Conservation (phyloP, 2,113 vertebrate genomes). For the Orcinus orca region DNA sequence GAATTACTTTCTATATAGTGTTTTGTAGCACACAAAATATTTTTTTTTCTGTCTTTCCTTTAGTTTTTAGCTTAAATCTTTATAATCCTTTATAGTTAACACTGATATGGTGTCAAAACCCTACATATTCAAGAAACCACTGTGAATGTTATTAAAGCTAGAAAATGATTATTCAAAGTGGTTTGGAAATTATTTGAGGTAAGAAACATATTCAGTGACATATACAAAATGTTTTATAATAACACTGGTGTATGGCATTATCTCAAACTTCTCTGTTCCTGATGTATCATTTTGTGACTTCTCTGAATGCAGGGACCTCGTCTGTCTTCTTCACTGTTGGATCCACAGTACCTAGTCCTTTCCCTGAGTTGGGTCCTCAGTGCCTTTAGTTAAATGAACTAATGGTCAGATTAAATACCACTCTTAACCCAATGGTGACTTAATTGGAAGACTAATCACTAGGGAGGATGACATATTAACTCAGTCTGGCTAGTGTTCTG, state of each 20-base stretch:
- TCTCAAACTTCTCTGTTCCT: background rate
- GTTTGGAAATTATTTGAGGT: background rate
- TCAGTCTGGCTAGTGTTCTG: background rate
- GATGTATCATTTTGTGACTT: background rate
- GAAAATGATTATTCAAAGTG: background rate
- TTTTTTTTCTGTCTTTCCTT: background rate
- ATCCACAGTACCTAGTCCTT: background rate
- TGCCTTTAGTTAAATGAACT: background rate
- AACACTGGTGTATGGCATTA: background rate
- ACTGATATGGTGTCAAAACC: background rate
- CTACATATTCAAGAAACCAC: background rate
- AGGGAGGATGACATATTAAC: background rate
- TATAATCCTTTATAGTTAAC: background rate
- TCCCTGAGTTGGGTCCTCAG: background rate
- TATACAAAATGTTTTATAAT: background rate
- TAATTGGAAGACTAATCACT: background rate
- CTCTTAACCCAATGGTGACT: background rate
- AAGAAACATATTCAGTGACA: background rate
- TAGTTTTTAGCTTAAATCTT: background rate
- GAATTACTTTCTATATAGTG: background rate
- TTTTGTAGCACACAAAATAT: background rate
- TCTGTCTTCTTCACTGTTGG: background rate
- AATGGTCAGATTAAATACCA: background rate
- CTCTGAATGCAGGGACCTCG: background rate
- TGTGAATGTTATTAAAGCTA: background rate